Percentiles rank a stretch among this genome's conserved stretches.
Conservation (phyloP, 2,797 vertebrate genomes). For the Oophaga sylvatica region DNA sequence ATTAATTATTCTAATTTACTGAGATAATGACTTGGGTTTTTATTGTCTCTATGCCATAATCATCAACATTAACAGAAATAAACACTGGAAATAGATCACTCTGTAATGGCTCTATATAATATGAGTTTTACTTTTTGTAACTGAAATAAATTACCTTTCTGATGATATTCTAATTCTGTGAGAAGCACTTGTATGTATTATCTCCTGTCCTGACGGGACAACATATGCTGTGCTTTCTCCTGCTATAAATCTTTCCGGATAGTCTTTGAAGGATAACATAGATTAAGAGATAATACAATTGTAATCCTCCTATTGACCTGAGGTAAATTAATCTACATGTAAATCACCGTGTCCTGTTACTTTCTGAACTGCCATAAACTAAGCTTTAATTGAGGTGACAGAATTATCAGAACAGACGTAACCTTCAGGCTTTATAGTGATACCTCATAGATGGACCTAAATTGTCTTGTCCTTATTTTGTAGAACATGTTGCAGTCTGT, state of each 20-base stretch:
- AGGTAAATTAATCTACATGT: conserved; percentile 6
- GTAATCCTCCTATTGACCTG: conserved; percentile 42
- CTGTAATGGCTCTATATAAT: too few species aligned
- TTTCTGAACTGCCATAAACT: conserved; percentile 10
- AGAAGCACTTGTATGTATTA: not conserved
- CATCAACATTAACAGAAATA: too few species aligned
- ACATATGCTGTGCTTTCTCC: not conserved
- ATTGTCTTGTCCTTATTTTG: conserved; percentile 33
- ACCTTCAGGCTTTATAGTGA: not conserved
- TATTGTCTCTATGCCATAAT: too few species aligned
- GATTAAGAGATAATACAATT: conserved; percentile 38
- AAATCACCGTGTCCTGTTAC: not conserved
- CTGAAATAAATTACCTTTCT: too few species aligned
- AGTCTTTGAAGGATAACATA: conserved; percentile 36
- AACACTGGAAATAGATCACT: too few species aligned
- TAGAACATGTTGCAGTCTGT: conserved; percentile 92
- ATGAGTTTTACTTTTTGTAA: too few species aligned
- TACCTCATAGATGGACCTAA: not conserved
- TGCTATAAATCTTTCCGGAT: conserved; percentile 11
- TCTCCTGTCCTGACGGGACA: not conserved
- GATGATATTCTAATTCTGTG: too few species aligned
- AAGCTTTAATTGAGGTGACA: not conserved
- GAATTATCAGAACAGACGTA: not conserved
- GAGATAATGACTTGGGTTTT: too few species aligned
- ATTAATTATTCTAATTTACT: too few species aligned